Conservation (phyloP, 2,113 vertebrate species). For the Paracyprichromis sp. region DNA sequence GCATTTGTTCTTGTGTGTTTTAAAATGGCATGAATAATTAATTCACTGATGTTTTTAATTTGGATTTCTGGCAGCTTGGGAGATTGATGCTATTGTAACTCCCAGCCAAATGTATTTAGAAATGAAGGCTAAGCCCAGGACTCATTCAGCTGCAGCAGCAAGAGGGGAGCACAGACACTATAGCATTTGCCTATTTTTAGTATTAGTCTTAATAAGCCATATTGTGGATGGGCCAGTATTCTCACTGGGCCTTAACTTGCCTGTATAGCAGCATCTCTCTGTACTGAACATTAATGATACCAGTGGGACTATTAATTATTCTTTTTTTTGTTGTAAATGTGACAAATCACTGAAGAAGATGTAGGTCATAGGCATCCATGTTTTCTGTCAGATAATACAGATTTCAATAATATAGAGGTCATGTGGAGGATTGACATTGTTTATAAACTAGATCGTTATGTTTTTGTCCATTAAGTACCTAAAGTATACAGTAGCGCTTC, state of each 20-base stretch:
- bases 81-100: not conserved
- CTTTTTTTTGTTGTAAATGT: not conserved
- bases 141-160: not conserved
- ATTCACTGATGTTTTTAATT: slow-evolving; percentile 14
- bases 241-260: not conserved
- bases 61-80: not conserved
- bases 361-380: not conserved
- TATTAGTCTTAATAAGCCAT: not conserved
- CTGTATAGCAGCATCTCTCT: not conserved
- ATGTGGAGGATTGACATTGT: not conserved
- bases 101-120: not conserved
- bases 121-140: not conserved
- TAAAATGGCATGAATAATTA: slow-evolving; percentile 20
- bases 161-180: not conserved
- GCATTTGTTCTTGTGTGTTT: not conserved
- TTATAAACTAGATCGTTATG: not conserved
- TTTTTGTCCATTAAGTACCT: not conserved
- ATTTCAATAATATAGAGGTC: not conserved
- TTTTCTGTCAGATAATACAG: not conserved
- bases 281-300: not conserved
- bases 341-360: not conserved
- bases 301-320: not conserved
- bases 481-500: not conserved
- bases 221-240: not conserved
- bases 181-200: not conserved